These are phyloP conservation scores for Uromys caudimaculatus DNA, from an alignment of 2,797 vertebrate genomes.

Conservation along the genomic window DNA sequence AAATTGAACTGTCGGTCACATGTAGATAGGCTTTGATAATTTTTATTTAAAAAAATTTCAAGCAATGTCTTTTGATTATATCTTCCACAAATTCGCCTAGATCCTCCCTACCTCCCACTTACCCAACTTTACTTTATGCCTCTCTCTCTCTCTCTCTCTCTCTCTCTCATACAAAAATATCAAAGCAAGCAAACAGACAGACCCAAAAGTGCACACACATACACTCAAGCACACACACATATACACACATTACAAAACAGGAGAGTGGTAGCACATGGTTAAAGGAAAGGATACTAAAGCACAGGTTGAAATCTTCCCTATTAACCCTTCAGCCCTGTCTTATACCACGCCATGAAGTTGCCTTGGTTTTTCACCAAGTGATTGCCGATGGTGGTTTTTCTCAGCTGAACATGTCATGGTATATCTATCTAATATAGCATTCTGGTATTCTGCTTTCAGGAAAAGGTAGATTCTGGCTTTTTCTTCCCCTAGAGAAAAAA, in stretches of 20 bases:
- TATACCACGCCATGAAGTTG: conserved; percentile 67
- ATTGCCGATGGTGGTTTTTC: neutral
- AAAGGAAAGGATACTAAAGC: conserved; percentile 14
- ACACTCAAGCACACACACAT: neutral
- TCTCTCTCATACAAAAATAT: neutral
- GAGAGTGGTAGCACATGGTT: neutral
- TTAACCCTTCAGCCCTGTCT: neutral
- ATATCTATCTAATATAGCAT: conserved; percentile 1
- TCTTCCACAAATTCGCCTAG: neutral
- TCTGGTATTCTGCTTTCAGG: neutral
- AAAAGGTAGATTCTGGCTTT: neutral
- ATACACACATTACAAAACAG: neutral
- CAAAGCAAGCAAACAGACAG: neutral
- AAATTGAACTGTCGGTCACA: conserved; percentile 2
- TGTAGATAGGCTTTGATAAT: neutral
- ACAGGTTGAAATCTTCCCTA: conserved; percentile 50
- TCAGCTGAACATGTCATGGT: neutral
- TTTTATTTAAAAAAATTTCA: neutral
- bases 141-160: neutral
- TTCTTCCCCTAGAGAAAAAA: neutral
- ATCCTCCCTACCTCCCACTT: neutral
- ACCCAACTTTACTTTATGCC: neutral
- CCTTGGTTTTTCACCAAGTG: conserved; percentile 61
- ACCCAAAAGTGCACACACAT: neutral
- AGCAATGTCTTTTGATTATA: neutral